Conservation (phyloP, 2,888 invertebrate genomes). For the Oeneis ivallda region DNA sequence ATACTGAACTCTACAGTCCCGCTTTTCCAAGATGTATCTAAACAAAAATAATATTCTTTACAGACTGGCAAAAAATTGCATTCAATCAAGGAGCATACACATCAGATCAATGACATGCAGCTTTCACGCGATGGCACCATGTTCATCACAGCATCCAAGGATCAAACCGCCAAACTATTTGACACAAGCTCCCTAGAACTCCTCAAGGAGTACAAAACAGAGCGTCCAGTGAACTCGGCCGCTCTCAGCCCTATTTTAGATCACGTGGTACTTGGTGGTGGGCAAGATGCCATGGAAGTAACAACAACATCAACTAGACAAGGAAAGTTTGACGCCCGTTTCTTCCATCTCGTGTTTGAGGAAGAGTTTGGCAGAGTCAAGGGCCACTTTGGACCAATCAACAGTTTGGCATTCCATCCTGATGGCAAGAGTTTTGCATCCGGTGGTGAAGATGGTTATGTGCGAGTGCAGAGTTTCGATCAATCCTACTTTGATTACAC, state of each 20-base stretch:
- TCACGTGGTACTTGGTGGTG: constrained; percentile 98
- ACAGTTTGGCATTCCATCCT: constrained; percentile 98
- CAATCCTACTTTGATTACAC: constrained; percentile 97
- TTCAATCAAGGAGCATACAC: constrained; percentile 90
- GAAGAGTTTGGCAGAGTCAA: constrained; percentile 99
- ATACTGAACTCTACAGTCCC: too few species aligned
- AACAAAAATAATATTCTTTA: constrained; percentile 1
- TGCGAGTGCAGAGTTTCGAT: constrained; percentile 97
- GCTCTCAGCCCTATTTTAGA: constrained; percentile 97
- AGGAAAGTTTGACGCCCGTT: constrained; percentile 97
- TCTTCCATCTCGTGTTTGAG: constrained; percentile 97
- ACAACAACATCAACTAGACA: constrained; percentile 96
- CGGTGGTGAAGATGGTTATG: constrained; percentile 99
- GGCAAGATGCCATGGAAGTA: constrained; percentile 99
- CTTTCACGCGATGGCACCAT: constrained; percentile 95
- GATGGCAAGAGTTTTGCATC: constrained; percentile 98
- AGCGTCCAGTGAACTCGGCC: constrained; percentile 98
- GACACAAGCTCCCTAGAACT: constrained; percentile 93
- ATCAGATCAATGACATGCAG: constrained; percentile 97
- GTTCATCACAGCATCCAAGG: constrained; percentile 98
- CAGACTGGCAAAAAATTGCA: constrained; percentile 91
- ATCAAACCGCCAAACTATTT: constrained; percentile 96
- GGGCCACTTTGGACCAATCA: constrained; percentile 99
- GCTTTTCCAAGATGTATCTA: too few species aligned
- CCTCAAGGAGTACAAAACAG: constrained; percentile 98